Conservation (phyloP, 1,140 invertebrate species). For the Eurosta solidaginis region DNA sequence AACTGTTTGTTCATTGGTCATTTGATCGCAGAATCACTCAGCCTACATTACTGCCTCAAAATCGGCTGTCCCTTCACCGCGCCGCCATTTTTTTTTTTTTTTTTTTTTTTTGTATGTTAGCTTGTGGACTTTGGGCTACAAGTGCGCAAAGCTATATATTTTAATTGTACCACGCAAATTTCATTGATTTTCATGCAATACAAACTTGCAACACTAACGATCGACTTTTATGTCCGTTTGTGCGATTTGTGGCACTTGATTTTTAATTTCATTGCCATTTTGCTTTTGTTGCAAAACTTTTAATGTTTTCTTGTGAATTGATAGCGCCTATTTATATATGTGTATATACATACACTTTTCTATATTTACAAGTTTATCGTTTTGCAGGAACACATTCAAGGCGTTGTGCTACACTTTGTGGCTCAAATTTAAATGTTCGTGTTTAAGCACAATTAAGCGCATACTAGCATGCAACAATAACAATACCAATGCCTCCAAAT, state of each 20-base stretch:
- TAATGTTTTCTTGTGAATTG: neutral
- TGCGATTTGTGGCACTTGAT: slow-evolving; percentile 23
- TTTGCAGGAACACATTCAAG: neutral
- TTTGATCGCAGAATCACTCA: too few species aligned
- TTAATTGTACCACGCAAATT: slow-evolving; percentile 11
- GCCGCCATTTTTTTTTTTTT: too few species aligned
- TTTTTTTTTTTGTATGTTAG: too few species aligned
- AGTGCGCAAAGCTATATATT: neutral
- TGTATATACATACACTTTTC: neutral
- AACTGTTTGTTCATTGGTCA: too few species aligned
- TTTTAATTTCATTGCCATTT: neutral
- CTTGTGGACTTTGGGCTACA: neutral
- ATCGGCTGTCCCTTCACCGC: too few species aligned
- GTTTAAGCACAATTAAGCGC: slow-evolving; percentile 59
- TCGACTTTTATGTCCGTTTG: neutral
- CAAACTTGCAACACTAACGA: neutral
- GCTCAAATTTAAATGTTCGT: slow-evolving; percentile 59
- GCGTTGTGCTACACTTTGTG: slow-evolving; percentile 26
- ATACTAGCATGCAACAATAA: neutral
- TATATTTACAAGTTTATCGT: slow-evolving; percentile 18
- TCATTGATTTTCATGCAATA: slow-evolving; percentile 22
- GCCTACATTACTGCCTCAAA: too few species aligned
- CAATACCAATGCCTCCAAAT: too few species aligned
- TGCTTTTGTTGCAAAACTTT: neutral
- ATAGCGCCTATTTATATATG: neutral